Evolutionary conservation across 2,888 invertebrate species (phyloP), one percentile per base, ranked within the genome.

Genomic region (Lasioglossum vierecki): DNA sequence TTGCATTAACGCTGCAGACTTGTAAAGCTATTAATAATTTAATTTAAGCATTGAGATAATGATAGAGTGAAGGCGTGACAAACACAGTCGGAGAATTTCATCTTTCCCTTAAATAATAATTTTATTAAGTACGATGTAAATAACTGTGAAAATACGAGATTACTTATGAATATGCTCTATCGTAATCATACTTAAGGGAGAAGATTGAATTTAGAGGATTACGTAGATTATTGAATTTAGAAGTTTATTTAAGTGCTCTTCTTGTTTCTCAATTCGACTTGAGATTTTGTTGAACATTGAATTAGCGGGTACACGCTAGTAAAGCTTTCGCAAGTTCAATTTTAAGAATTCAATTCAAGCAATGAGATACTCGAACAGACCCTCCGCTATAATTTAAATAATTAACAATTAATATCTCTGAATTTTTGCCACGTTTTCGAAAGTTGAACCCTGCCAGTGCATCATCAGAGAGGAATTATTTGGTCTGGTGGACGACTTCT

Each of bases 401-500:
- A 49, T 49, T 49, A 49, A 49, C 5, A 5, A 49, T 49, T 49
- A 2, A 49, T 49, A 49, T 1, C 18, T 18, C 18, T 18, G 15
- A 49, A 49, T 18, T 18, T 63, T 63, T 63, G 63, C 30, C 63
- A 63, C 26, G 63, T 63, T 63, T 63, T 63, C 63, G 63, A 63
- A 30, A 30, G 63, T 15, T 2, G 13, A 60, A 22, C 22, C 5
- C 60, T 13, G 26, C 15, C 5, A 2, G 60, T 60, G 60, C 5
- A 60, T 60, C 63, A 0, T 63, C 63, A 6, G 63, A 63, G 30
- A 15, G 15, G 15, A 30, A 63, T 15, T 63, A 15, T 63, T 63
- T 30, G 30, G 30, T 78, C 78, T 72, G 80, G 76, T 79, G 76
- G 70, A 78, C 53, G 73, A 72, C 26, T 53, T 49, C 49, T 76